A percentile compares a stretch with the other conserved stretches of the same genome.
Evolutionary conservation across 92 coral and sea anemone species (phyloP).

Genomic region (Actinostola sp.): DNA sequence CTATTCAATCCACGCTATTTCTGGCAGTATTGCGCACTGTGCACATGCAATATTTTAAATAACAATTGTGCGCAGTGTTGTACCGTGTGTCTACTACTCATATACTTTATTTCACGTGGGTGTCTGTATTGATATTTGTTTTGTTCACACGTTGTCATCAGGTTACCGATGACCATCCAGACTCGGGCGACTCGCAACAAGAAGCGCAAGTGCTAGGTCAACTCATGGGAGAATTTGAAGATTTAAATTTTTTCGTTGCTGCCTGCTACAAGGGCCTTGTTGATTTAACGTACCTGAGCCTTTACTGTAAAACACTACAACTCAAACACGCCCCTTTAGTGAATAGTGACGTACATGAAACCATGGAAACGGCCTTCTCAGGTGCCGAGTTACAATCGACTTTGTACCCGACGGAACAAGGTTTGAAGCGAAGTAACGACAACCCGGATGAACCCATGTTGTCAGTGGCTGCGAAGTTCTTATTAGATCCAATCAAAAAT

Average conservation of each 20-base stretch:
- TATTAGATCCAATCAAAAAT: conserved; percentile 74
- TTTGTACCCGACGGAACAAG: conserved; percentile 78
- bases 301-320: conserved; percentile 68
- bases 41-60: no score
- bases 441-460: conserved; percentile 81
- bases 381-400: conserved; percentile 95
- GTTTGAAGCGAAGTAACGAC: conserved; percentile 58
- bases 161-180: conserved; percentile 8
- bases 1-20: no score
- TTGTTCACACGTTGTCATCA: background rate
- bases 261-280: conserved; percentile 90
- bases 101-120: no score
- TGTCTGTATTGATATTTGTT: no score
- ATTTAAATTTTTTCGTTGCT: conserved; percentile 80
- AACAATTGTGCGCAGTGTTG: no score
- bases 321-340: conserved; percentile 84
- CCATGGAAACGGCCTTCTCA: conserved; percentile 86
- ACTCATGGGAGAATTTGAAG: conserved; percentile 72
- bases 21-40: no score
- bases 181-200: conserved; percentile 5
- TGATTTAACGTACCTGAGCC: conserved; percentile 80
- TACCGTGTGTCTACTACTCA: no score
- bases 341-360: conserved; percentile 60
- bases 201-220: conserved; percentile 53
- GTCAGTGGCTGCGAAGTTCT: conserved; percentile 79